Evolutionary conservation across 53 echinoderm and acorn worm species (phyloP).

Genomic region (Echinometra lucunter): DNA sequence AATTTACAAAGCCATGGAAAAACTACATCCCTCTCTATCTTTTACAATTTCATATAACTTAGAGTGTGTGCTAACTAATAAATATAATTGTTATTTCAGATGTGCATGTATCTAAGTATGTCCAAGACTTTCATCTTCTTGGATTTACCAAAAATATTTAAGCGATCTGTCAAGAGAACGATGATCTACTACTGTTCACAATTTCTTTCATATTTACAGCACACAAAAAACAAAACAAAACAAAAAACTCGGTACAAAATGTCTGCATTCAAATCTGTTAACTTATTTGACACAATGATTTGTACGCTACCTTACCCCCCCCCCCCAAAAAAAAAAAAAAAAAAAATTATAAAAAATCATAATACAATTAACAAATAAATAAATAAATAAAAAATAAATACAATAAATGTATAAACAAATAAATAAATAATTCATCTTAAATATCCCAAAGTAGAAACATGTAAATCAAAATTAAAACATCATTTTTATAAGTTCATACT

Average conservation of each 20-base stretch:
- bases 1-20: conserved; percentile 13
- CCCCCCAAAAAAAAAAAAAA: background rate
- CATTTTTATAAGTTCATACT: background rate
- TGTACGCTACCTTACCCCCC: background rate
- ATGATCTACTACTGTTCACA: background rate
- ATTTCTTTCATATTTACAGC: background rate
- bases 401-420: background rate
- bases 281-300: background rate
- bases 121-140: background rate
- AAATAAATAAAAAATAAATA: background rate
- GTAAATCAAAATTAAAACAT: too few species aligned
- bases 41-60: background rate
- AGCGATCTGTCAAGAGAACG: background rate
- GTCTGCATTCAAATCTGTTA: background rate
- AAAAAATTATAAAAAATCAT: background rate
- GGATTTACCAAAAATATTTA: background rate
- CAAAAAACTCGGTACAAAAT: background rate
- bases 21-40: background rate
- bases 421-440: too few species aligned
- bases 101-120: conserved; percentile 10
- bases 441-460: too few species aligned
- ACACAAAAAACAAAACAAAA: background rate
- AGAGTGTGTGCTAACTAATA: conserved; percentile 2
- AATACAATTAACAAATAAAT: background rate
- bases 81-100: conserved; percentile 46